Evolutionary conservation across 2,888 invertebrate species (phyloP), one percentile per base, ranked within the genome.

Genomic region (Cyrtodaria siliqua): DNA sequence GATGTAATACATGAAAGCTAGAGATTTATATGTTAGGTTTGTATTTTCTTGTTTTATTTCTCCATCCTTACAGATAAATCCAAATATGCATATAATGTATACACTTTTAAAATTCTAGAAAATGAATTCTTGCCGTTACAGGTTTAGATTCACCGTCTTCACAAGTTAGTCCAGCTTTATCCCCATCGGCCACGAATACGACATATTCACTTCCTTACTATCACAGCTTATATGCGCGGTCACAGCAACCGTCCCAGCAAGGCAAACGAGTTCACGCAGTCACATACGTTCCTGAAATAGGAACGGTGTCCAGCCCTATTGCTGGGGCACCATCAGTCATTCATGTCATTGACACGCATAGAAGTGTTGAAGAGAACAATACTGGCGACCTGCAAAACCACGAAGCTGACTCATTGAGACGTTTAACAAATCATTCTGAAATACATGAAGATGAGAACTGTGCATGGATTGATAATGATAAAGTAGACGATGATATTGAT

Each of bases 211-310:
- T 89, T 52, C 89, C 89, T 20, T 89, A 87, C 53, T 89, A 90
- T 67, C 88, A 89, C 74, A 87, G 86, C 24, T 75, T 90, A 9
- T 89, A 85, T 68, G 82, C 88, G 12, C 82, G 85, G 50, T 75
- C 81, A 18, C 77, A 79, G 62, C 33, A 74, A 9, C 50, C 57
- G 38, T 18, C 38, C 2, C 75, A 77, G 50, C 80, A 75, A 23
- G 84, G 83, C 8, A 85, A 83, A 62, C 85, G 83, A 61, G 89
- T 91, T 18, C 90, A 89, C 56, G 90, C 91, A 38, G 85, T 87
- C 9, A 90, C 89, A 12, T 91, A 86, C 68, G 87, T 88, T n/a
- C 89, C 90, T 12, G 89, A 89, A 60, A 85, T 90, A 49, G 89
- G 89, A 14, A 87, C 89, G 6, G 74, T 89, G n/a, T 73, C 80